Percentiles rank a stretch among this genome's conserved stretches.
Evolutionary conservation across 2,888 invertebrate species (phyloP).

Genomic region (Sclerodermus sp.): DNA sequence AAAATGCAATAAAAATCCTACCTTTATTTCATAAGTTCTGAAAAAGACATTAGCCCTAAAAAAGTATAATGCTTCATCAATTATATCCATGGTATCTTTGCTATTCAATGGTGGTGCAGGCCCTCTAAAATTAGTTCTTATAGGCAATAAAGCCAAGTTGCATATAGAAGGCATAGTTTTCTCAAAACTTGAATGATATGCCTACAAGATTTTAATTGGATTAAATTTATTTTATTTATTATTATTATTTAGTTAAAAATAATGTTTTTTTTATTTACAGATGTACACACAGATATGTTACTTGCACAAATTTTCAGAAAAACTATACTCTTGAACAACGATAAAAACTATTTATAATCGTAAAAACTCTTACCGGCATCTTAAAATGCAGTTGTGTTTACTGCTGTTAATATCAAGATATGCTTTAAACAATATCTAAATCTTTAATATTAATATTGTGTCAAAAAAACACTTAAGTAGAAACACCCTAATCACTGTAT

Average conservation of each 20-base stretch:
- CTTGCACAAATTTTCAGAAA: too few species aligned
- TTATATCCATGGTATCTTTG: conserved; percentile 80
- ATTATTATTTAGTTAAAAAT: too few species aligned
- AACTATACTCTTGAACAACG: too few species aligned
- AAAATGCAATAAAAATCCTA: conserved; percentile 45
- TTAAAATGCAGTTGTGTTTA: too few species aligned
- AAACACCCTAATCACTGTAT: not conserved
- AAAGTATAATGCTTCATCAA: conserved; percentile 95
- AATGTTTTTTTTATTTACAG: too few species aligned
- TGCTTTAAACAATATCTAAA: not conserved
- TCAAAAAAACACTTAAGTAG: not conserved
- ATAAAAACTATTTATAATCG: too few species aligned
- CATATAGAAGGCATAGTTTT: conserved; percentile 77
- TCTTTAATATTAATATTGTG: not conserved
- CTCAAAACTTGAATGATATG: conserved; percentile 91
- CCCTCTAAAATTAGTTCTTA: conserved; percentile 88
- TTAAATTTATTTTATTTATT: too few species aligned
- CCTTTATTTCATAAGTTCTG: conserved; percentile 97
- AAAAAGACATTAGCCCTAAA: conserved; percentile 99
- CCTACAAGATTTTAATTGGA: conserved; percentile 67
- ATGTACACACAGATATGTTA: too few species aligned
- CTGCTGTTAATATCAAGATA: not conserved
- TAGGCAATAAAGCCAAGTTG: conserved; percentile 89
- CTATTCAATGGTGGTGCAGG: conserved; percentile 76
- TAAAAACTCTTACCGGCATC: too few species aligned